These are phyloP conservation scores for Bugulina stolonifera DNA, from an alignment of 2,888 invertebrate species.

Conservation along the genomic window DNA sequence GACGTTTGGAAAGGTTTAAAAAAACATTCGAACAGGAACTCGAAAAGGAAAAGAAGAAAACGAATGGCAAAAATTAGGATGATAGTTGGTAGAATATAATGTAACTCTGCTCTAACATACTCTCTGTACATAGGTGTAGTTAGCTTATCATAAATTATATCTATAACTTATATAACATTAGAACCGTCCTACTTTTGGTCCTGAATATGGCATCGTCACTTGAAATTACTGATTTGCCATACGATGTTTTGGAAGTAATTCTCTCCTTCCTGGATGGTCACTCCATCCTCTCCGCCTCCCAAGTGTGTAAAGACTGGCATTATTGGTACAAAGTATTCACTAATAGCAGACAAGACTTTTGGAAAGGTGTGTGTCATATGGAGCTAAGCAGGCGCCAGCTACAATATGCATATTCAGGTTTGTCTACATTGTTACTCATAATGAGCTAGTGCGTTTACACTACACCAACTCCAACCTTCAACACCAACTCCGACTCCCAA, in stretches of 20 bases:
- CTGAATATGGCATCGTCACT: too few relatives aligned
- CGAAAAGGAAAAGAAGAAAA: conserved; percentile 6
- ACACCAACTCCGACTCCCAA: too few relatives aligned
- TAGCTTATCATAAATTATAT: too few relatives aligned
- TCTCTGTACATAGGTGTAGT: too few relatives aligned
- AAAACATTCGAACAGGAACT: neutral
- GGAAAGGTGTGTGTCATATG: neutral
- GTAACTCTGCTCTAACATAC: too few relatives aligned
- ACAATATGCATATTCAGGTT: neutral
- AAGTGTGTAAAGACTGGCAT: neutral
- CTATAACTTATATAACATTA: too few relatives aligned
- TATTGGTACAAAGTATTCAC: neutral
- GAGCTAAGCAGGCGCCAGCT: neutral
- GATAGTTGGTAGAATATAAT: too few relatives aligned
- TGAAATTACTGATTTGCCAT: neutral
- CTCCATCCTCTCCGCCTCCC: neutral
- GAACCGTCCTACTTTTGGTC: too few relatives aligned
- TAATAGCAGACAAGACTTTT: neutral
- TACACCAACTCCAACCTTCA: too few relatives aligned
- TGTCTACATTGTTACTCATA: too few relatives aligned
- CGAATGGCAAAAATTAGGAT: too few relatives aligned
- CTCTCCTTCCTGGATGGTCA: neutral
- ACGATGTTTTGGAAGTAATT: neutral
- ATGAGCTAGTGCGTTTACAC: too few relatives aligned
- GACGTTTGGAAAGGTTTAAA: neutral